Conservation (phyloP, 2,888 invertebrate species). For the Pyrocoelia pectoralis region DNA sequence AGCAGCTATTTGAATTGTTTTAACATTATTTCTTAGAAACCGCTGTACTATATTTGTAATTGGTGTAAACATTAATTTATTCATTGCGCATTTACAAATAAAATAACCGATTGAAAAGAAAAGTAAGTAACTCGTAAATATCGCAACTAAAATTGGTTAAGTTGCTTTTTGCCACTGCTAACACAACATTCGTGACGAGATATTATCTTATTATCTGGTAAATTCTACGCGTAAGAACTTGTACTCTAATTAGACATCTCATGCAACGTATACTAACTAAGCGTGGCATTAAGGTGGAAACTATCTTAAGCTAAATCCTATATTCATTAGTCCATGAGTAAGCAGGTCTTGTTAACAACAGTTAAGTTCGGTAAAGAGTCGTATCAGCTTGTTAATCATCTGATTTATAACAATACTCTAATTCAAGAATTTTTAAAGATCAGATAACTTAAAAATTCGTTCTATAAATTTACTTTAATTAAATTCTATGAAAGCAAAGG, state of each 20-base stretch:
- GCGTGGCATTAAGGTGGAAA: conserved; percentile 9
- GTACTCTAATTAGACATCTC: conserved; percentile 47
- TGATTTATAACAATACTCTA: conserved; percentile 14
- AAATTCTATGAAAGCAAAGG: not conserved
- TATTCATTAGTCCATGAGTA: conserved; percentile 20
- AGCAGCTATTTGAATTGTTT: too few relatives aligned
- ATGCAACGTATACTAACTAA: conserved; percentile 15
- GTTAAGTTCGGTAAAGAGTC: conserved; percentile 37
- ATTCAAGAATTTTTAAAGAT: conserved; percentile 23
- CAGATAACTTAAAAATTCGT: conserved; percentile 1
- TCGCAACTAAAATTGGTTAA: not conserved
- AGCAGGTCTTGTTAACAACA: conserved; percentile 38
- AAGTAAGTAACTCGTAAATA: not conserved
- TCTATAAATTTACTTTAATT: conserved; percentile 2
- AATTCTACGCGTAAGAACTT: conserved; percentile 30
- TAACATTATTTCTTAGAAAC: too few relatives aligned
- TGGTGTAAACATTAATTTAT: too few relatives aligned
- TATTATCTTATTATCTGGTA: not conserved
- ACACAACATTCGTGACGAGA: conserved; percentile 1
- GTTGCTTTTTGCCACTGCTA: conserved; percentile 3
- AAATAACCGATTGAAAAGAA: not conserved
- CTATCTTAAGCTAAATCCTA: conserved; percentile 16
- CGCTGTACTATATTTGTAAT: too few relatives aligned
- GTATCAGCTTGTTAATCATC: conserved; percentile 47
- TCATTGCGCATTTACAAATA: too few relatives aligned